phyloP scores from a whole-genome alignment of 2,113 vertebrate genomes.

The Leptocoma aspasia region DNA sequence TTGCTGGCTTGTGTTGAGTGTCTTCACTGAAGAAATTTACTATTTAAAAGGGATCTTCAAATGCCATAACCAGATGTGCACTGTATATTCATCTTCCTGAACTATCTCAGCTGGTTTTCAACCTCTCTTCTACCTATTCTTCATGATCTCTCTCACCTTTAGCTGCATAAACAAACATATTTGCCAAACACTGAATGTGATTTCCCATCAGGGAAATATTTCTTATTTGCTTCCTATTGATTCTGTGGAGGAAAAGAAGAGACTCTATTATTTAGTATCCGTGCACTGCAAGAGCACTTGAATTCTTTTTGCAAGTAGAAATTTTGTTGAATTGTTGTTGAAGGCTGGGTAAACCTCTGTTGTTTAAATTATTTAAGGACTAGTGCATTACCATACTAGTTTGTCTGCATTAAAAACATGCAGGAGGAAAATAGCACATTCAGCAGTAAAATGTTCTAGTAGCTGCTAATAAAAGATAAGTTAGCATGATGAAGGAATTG shows the following conservation, averaged over 20 bases:
- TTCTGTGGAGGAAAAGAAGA: not conserved
- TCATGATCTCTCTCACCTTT: not conserved
- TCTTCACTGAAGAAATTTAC: accelerated
- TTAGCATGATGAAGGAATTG: not conserved
- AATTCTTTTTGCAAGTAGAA: not conserved
- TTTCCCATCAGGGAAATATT: not conserved
- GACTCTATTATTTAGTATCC: not conserved
- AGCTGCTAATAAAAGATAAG: slow-evolving; percentile 22
- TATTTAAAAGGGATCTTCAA: not conserved
- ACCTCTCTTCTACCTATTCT: not conserved
- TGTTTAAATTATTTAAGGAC: not conserved
- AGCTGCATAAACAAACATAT: not conserved
- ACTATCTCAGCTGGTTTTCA: not conserved
- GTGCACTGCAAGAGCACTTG: not conserved
- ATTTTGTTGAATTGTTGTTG: too few species aligned
- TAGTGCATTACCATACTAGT: not conserved
- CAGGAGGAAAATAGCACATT: not conserved
- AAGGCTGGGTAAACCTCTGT: not conserved
- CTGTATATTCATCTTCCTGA: not conserved
- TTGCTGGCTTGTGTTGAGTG: not conserved
- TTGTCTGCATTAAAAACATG: not conserved
- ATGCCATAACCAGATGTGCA: not conserved
- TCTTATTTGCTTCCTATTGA: not conserved
- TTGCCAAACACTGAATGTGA: not conserved
- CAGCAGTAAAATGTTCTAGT: not conserved